Percentiles rank a stretch among this genome's conserved stretches.
Conservation (phyloP, 1,140 invertebrate species). For the Caenorhabditis remanei region DNA sequence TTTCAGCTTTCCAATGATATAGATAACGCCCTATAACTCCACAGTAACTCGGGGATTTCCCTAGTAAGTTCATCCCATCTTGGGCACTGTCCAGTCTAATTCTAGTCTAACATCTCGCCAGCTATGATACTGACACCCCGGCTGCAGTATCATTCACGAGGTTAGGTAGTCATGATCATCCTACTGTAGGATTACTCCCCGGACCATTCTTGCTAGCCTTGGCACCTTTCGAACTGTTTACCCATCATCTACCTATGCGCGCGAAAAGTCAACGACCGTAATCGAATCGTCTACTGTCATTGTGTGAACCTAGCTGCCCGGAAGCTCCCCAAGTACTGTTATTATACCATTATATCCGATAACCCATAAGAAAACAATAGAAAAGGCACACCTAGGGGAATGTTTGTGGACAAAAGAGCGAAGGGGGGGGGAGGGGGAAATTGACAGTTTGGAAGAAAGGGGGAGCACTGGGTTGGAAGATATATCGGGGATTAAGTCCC, state of each 20-base stretch:
- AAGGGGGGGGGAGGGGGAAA: background rate
- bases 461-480: background rate
- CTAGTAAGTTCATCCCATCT: too few relatives aligned
- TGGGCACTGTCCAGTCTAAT: too few relatives aligned
- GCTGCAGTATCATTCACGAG: too few relatives aligned
- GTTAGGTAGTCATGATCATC: too few relatives aligned
- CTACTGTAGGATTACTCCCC: too few relatives aligned
- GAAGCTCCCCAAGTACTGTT: background rate
- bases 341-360: conserved; percentile 44
- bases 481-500: background rate
- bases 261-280: conserved; percentile 40
- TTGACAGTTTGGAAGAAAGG: background rate
- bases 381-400: background rate
- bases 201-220: background rate
- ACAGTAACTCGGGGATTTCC: too few relatives aligned
- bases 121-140: too few relatives aligned
- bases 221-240: background rate
- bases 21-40: too few relatives aligned
- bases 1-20: too few relatives aligned
- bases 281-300: background rate
- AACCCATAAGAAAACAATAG: background rate
- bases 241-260: background rate
- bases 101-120: too few relatives aligned
- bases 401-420: background rate
- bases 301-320: conserved; percentile 9